These are phyloP conservation scores for Cyrtonyx montezumae DNA, from an alignment of 2,113 vertebrate species.

Conservation along the genomic window DNA sequence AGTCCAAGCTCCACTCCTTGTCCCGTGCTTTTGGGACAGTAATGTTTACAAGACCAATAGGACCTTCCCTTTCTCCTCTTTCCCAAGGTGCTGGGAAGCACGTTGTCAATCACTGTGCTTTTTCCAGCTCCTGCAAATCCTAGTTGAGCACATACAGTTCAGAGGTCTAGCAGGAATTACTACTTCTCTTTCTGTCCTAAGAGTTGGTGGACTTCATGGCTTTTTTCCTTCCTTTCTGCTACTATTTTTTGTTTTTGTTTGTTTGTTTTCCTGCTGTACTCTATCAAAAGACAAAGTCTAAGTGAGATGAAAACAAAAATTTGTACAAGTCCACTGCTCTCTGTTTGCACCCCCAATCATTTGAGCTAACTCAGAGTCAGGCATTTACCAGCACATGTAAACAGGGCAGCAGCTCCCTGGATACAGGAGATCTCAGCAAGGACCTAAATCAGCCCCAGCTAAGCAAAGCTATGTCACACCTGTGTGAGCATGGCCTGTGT, in stretches of 20 bases:
- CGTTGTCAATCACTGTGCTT: background rate
- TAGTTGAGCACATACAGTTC: background rate
- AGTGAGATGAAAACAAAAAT: background rate
- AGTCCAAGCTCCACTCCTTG: background rate
- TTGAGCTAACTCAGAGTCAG: background rate
- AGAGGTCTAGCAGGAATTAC: background rate
- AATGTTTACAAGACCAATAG: background rate
- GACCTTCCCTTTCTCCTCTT: background rate
- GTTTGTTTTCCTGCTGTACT: background rate
- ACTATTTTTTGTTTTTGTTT: fast-evolving
- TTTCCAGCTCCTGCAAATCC: background rate
- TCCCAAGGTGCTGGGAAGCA: background rate
- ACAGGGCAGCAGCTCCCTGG: background rate
- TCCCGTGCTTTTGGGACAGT: background rate
- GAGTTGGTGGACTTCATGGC: background rate
- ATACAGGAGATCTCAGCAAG: background rate
- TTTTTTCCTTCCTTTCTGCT: background rate
- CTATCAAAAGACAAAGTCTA: background rate
- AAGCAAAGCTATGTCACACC: background rate
- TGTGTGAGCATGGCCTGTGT: background rate
- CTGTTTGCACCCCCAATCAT: background rate
- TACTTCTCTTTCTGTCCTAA: background rate
- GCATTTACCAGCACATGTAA: background rate
- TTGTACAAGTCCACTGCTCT: background rate
- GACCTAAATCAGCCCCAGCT: background rate